Conservation (phyloP, 2,797 vertebrate genomes). For the Acrossocheilus wenchowensis region DNA sequence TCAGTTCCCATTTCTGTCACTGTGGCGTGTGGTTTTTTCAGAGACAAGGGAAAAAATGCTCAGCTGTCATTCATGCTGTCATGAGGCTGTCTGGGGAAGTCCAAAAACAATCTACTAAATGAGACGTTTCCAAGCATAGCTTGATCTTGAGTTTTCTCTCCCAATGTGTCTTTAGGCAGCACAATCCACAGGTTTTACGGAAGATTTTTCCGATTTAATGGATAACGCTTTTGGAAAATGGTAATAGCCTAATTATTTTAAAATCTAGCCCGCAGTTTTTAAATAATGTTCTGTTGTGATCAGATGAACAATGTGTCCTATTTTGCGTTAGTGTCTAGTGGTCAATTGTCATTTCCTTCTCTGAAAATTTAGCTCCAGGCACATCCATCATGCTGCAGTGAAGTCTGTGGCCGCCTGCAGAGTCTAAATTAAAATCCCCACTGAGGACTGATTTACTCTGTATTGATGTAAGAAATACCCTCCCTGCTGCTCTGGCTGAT, state of each 20-base stretch:
- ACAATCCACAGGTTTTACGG: not conserved
- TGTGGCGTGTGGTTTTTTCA: conserved; percentile 22
- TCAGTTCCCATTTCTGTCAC: conserved; percentile 50
- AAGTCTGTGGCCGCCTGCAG: conserved; percentile 18
- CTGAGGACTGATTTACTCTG: conserved; percentile 38
- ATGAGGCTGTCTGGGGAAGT: conserved; percentile 46
- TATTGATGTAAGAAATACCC: conserved; percentile 51
- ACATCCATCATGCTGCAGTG: conserved; percentile 31
- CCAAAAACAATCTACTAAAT: conserved; percentile 40
- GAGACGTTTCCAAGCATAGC: conserved; percentile 18
- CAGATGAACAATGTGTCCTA: conserved; percentile 1
- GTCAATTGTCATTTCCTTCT: conserved; percentile 23
- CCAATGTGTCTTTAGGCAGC: not conserved
- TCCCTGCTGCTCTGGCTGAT: conserved; percentile 53
- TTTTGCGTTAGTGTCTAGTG: conserved; percentile 11
- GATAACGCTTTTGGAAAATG: not conserved
- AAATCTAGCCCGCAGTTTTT: not conserved
- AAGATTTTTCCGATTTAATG: not conserved
- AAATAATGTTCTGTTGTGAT: conserved; percentile 9
- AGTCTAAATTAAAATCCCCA: conserved; percentile 17
- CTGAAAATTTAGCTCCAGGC: conserved; percentile 4
- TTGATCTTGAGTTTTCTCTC: conserved; percentile 14
- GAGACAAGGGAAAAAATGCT: conserved; percentile 26
- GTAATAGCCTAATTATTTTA: not conserved
- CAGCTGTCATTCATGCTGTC: conserved; percentile 40